Evolutionary conservation across 2,888 invertebrate genomes (phyloP), one percentile per base, ranked within the genome.

Genomic region (Pyrrhosoma nymphula): DNA sequence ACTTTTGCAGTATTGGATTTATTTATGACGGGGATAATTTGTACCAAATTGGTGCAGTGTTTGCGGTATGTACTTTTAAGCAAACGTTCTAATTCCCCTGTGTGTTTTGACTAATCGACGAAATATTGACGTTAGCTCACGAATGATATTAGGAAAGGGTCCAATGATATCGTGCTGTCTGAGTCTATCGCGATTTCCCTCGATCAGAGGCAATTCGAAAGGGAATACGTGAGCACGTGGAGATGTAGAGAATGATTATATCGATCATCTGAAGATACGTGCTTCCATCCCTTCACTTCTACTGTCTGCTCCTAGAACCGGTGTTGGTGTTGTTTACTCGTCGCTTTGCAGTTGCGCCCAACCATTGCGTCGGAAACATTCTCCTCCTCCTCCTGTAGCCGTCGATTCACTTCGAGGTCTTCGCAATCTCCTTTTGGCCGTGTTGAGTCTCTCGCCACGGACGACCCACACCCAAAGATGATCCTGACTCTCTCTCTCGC

Each of bases 331-430:
- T 4, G 8, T 63, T 20, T 20, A 63, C 23, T 23, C 63, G 63
- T 63, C 23, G 4, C 23, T 63, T 63, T 63, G 63, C 23, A 56
- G 8, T 4, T 63, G 63, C 23, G 63, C 12, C 8, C 63, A 63
- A 14, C 20, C 63, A 63, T 20, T 63, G 4, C 23, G 23, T 63
- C 63, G 4, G 4, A 4, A 4, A 63, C 23, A 18, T 14, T 8
- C 3, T 63, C 18, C 23, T 23, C 3, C 23, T 63, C 8, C 56
- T 63, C 23, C 3, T 63, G 4, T 63, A 6, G 16, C 63, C n/a
- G n/a, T 56, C 56, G 90, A 90, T 90, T 90, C 90, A 90, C 56
- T 90, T 56, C 90, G 56, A 56, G 60, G 90, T 60, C 30, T 90
- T 60, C 91, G 63, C 20, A 60, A 35, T 90, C 60, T 90, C 63